Evolutionary conservation across 2,113 vertebrate species (phyloP), one percentile per base, ranked within the genome.

Genomic region (Lepidothrix coronata): DNA sequence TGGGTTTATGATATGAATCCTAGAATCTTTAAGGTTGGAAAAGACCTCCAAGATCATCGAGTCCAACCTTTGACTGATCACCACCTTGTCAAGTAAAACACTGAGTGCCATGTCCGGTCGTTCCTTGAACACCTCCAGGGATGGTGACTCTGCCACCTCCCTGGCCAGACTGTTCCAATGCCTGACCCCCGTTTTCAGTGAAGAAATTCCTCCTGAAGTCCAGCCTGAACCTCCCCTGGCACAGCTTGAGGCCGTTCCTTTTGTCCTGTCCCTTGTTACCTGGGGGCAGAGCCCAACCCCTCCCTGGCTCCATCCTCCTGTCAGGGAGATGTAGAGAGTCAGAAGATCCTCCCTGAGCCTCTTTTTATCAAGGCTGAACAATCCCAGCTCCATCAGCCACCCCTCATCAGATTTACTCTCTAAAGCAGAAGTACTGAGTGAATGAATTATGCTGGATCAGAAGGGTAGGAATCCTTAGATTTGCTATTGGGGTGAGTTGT

Each of bases 1-100:
- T 3, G 51, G 31, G 7, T 14, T 18, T 67, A 0, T 39, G 31
- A 5, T 14, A 2, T 11, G 22, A 49, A 37, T 55, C 48, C n/a
- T 35, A 35, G 11, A 19, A 6, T 24, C 25, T 16, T 6, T 21
- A 20, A 6, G 14, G 27, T 3, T 43, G 72, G 65, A 33, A 28
- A 49, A 49, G 35, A 35, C n/a, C 30, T 55, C 63, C n/a, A 27
- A 15, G 35, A 73, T 35, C 63, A 43, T 3, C 0, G 12, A 57
- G 35, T 33, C 48, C 49, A 49, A 1, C 14, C 79, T 55, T 11
- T 43, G 48, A 12, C n/a, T 70, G 63, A 33, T 27, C 14, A 43
- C 43, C 35, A 16, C 25, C 1, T 1, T 43, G 31, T 49, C 41
- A 63, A 13, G 30, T 22, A 39, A 39, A 14, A 8, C n/a, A 6